phyloP scores from a whole-genome alignment of 1,140 invertebrate genomes.

The Triops longicaudatus region DNA sequence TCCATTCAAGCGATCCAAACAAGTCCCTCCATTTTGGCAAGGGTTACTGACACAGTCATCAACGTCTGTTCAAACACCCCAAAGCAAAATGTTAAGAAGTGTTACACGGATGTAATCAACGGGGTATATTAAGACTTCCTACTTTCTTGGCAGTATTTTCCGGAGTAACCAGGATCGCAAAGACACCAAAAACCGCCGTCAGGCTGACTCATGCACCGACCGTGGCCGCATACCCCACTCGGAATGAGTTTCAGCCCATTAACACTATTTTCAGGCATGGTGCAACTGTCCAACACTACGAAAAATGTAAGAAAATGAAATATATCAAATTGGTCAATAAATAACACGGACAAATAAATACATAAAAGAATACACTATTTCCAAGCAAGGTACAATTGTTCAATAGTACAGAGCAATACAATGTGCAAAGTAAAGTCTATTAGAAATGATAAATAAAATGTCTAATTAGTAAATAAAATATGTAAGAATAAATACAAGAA shows the following conservation, averaged over 20 bases:
- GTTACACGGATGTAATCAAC: neutral
- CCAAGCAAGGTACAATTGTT: neutral
- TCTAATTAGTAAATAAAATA: no score
- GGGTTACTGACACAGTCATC: conserved; percentile 36
- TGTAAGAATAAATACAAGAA: neutral
- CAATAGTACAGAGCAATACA: neutral
- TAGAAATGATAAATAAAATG: no score
- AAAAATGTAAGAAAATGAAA: neutral
- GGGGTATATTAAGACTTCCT: conserved; percentile 28
- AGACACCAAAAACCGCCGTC: conserved; percentile 54
- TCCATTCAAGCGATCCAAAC: conserved; percentile 61
- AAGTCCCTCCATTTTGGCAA: conserved; percentile 49
- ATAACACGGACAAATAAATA: conserved; percentile 29
- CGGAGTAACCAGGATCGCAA: conserved; percentile 76
- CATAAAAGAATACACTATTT: conserved; percentile 21
- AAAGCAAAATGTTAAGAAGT: neutral
- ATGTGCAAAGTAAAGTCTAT: no score
- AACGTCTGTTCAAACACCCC: conserved; percentile 31
- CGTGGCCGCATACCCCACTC: conserved; percentile 59
- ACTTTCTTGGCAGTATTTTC: conserved; percentile 73
- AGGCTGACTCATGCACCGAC: conserved; percentile 57
- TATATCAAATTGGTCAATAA: no score
- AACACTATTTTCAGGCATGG: conserved; percentile 36
- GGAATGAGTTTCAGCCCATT: conserved; percentile 30
- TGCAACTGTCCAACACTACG: conserved; percentile 45